phyloP scores from a whole-genome alignment of 37 sponge, comb jelly and placozoan genomes.

The Ianthella basta region DNA sequence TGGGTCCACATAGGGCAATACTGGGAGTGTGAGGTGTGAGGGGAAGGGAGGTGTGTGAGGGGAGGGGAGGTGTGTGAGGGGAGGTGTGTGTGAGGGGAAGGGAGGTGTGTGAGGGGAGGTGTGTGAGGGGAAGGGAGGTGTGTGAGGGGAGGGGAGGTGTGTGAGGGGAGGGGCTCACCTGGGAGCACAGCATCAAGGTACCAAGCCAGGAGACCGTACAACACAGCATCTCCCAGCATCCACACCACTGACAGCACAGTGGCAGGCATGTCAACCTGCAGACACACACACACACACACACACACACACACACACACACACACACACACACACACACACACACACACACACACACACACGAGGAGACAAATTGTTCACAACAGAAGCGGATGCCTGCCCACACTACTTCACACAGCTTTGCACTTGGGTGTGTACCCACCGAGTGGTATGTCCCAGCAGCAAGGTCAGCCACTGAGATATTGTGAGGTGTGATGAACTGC shows the following conservation, averaged over 20 bases:
- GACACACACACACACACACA: not conserved
- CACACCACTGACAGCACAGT: conserved; percentile 61
- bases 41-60: too few species aligned
- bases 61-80: too few species aligned
- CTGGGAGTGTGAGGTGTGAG: too few species aligned
- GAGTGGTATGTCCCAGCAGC: not conserved
- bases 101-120: too few species aligned
- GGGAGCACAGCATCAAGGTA: conserved; percentile 85
- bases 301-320: conserved; percentile 23
- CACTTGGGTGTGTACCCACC: not conserved
- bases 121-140: not conserved
- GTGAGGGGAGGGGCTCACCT: conserved; percentile 28
- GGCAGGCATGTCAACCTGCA: conserved; percentile 73
- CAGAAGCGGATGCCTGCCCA: too few species aligned
- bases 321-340: conserved; percentile 37
- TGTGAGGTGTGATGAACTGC: not conserved
- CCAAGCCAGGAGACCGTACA: conserved; percentile 91
- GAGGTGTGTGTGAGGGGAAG: too few species aligned
- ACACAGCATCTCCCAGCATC: conserved; percentile 71
- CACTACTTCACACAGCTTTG: too few species aligned
- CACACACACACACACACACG: conserved; percentile 32
- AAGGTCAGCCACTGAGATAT: not conserved
- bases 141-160: too few species aligned
- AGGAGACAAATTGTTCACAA: not conserved
- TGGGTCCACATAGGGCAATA: too few species aligned